A percentile compares a stretch with the other conserved stretches of the same genome.
phyloP scores from a whole-genome alignment of 2,113 vertebrate species.

The Engraulis encrasicolus region DNA sequence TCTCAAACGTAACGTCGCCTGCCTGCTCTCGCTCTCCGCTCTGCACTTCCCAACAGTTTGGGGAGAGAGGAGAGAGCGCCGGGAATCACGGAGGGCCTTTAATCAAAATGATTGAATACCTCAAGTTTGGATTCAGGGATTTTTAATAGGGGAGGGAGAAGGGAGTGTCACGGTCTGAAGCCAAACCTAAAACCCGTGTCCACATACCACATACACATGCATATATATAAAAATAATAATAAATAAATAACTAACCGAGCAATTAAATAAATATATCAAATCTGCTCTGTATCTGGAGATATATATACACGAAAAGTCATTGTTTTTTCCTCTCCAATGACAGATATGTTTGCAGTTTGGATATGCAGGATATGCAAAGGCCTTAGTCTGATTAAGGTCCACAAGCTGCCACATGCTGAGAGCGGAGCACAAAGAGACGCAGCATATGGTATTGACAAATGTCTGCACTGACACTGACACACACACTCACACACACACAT shows the following conservation, averaged over 20 bases:
- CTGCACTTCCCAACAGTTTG: conserved; percentile 88
- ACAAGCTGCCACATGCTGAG: background rate
- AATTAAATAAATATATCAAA: background rate
- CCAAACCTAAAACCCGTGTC: conserved; percentile 62
- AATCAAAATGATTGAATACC: conserved; percentile 99
- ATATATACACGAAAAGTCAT: background rate
- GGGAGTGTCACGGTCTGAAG: conserved; percentile 71
- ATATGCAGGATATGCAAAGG: background rate
- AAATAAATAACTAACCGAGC: background rate
- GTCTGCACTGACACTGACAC: background rate
- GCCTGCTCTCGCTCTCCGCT: too few relatives aligned
- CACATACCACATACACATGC: too few relatives aligned
- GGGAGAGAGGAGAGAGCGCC: too few relatives aligned
- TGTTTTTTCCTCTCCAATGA: background rate
- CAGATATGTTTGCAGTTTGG: background rate
- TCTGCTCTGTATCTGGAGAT: background rate
- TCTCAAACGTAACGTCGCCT: conserved; percentile 94
- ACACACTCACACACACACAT: background rate
- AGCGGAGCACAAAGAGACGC: conserved; percentile 20
- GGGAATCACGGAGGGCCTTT: conserved; percentile 87
- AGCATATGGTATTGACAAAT: conserved; percentile 56
- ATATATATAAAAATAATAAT: conserved; percentile 67
- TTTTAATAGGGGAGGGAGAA: conserved; percentile 70
- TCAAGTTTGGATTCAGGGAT: conserved; percentile 94
- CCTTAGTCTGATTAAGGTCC: background rate